Evolutionary conservation across 2,888 invertebrate species (phyloP), one percentile per base, ranked within the genome.

Genomic region (Pristionchus japonicus): DNA sequence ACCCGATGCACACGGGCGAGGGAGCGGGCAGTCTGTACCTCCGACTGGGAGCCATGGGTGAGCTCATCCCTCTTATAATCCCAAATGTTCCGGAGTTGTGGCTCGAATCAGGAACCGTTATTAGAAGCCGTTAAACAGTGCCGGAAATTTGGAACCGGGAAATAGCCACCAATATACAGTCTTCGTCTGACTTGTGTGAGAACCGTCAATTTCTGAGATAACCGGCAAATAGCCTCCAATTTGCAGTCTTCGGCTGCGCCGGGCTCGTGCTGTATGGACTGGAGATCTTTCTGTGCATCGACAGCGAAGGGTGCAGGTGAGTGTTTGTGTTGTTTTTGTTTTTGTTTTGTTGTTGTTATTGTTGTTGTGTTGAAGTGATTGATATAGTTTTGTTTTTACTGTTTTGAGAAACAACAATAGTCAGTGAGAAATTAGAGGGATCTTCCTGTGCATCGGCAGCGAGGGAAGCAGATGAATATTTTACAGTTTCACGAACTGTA

Each of bases 221-320:
- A 34, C 77, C 77, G 70, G 37, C 13, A 31, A 52, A 34, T 34
- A 31, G 27, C 27, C 27, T 23, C 1, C 43, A 23, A 11, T 52
- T 85, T 86, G 0, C 77, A 94, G 94, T 93, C 88, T 94, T 94
- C 84, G 94, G 94, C 74, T 92, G 93, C 80, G 91, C 91, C 23
- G 94, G 93, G n/a, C 92, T 93, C 31, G 93, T 94, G 7, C 89
- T 94, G 37, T 94, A 93, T 88, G 93, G 93, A 15, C 88, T 94
- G 27, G 87, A 87, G 80, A 87, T 87, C 43, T 93, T 94, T 89
- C 90, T 94, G 47, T 93, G 94, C 89, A 85, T 91, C 23, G 91
- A 93, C 57, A 91, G 90, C 67, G 86, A 89, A 7, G 87, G 83
- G 6, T 93, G 93, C 86, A 91, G 89, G 77, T 47, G 15, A 15